Evolutionary conservation across 2,888 invertebrate species (phyloP).

Genomic region (Synergus itoensis): DNA sequence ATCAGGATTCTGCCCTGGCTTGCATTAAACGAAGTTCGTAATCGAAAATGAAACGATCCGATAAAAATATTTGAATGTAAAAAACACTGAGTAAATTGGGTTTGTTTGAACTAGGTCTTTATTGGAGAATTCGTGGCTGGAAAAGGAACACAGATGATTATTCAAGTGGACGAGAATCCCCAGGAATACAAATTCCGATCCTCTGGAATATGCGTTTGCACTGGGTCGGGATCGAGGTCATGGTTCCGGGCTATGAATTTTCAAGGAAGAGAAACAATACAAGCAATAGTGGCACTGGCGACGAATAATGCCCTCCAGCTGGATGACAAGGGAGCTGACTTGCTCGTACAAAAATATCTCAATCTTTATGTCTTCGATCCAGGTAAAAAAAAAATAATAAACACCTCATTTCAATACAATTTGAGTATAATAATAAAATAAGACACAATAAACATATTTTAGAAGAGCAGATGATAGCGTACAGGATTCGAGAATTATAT

Average conservation of each 20-base stretch:
- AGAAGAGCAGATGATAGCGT: slow-evolving; percentile 90
- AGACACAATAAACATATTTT: slow-evolving; percentile 47
- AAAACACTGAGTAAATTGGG: slow-evolving; percentile 25
- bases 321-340: slow-evolving; percentile 40
- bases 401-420: not conserved
- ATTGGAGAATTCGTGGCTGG: slow-evolving; percentile 96
- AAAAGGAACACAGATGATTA: slow-evolving; percentile 92
- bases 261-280: slow-evolving; percentile 55
- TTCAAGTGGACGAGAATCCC: slow-evolving; percentile 86
- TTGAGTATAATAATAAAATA: not conserved
- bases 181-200: slow-evolving; percentile 92
- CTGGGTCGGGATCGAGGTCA: slow-evolving; percentile 98
- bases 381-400: slow-evolving; percentile 46
- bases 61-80: not conserved
- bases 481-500: slow-evolving; percentile 95
- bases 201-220: slow-evolving; percentile 96
- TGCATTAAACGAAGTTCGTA: slow-evolving; percentile 94
- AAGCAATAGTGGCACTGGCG: slow-evolving; percentile 59
- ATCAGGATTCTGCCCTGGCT: slow-evolving; percentile 87
- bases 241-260: slow-evolving; percentile 96
- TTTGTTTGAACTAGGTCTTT: slow-evolving; percentile 84
- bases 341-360: slow-evolving; percentile 50
- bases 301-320: slow-evolving; percentile 48
- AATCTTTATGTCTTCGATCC: slow-evolving; percentile 45
- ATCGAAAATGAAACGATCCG: not conserved